Evolutionary conservation across 2,797 vertebrate species (phyloP), one percentile per base, ranked within the genome.

Genomic region (Vespertilio murinus): DNA sequence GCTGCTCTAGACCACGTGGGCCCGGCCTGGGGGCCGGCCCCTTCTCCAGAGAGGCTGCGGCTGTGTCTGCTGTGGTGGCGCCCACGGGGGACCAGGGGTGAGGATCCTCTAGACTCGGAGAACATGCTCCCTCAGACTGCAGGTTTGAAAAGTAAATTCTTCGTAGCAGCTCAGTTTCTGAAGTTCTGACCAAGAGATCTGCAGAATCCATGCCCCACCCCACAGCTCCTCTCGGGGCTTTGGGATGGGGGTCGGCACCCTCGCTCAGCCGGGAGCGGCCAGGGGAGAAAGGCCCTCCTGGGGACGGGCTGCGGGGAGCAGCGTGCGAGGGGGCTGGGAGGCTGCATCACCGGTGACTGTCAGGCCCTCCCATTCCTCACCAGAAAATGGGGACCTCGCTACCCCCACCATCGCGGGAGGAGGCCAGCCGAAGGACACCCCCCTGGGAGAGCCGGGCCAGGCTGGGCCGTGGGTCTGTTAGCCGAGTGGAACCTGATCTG

Each of bases 61-160:
- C 6, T 0, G 28, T 2, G 1, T 80, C 79, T 77, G 38, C 73
- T 45, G 16, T 8, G 64, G 30, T 0, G 10, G n/a, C 23, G n/a
- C 52, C 74, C 38, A 70, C 61, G 42, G 40, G n/a, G 30, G 56
- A 38, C 47, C 47, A 25, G n/a, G 88, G 35, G 20, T 38, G 17
- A 86, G 54, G 54, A 54, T 16, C 1, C 0, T 52, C 79, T 49
- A 35, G 74, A 93, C 75, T 88, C 71, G 71, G 42, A 40, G 9
- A 42, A 45, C 40, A 73, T 65, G 47, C 23, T 42, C 13, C 47
- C 45, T 85, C 45, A 22, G 38, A 65, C 5, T 35, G 49, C 89
- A 64, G 59, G 61, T 90, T 86, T 82, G 64, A 59, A 84, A 94
- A 90, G 71, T 8, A 17, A 88, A 87, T 30, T 90, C 75, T 88